Percentiles rank a stretch among this genome's conserved stretches.
Evolutionary conservation across 2,113 vertebrate species (phyloP).

Genomic region (Hystrix cristata): DNA sequence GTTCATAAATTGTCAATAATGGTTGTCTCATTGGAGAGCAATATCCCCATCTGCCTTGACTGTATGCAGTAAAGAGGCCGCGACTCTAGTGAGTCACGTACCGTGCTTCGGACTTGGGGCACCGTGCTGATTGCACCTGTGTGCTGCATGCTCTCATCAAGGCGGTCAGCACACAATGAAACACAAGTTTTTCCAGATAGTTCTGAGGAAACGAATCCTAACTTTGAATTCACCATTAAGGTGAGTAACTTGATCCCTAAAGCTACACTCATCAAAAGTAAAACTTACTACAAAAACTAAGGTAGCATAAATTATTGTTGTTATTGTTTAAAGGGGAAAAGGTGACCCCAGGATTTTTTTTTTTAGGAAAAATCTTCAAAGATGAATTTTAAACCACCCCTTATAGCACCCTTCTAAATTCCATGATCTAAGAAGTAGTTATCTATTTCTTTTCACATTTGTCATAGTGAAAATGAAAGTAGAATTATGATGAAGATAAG

Average conservation of each 20-base stretch:
- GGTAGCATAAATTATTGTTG: not conserved
- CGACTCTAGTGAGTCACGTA: accelerated
- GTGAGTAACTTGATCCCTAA: not conserved
- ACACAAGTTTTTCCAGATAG: not conserved
- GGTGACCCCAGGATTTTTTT: not conserved
- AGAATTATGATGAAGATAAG: slow-evolving; percentile 45
- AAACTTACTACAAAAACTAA: not conserved
- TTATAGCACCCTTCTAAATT: not conserved
- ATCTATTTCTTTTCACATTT: not conserved
- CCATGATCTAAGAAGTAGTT: not conserved
- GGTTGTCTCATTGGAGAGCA: not conserved
- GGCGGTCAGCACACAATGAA: not conserved
- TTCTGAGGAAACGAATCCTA: slow-evolving; percentile 24
- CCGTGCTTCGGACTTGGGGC: not conserved
- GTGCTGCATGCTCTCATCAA: not conserved
- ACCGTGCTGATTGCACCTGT: accelerated
- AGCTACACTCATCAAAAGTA: not conserved
- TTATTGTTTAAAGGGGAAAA: not conserved
- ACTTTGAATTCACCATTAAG: not conserved
- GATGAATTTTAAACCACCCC: not conserved
- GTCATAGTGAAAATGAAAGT: not conserved
- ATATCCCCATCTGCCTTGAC: not conserved
- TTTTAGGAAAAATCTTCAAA: not conserved
- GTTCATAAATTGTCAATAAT: not conserved
- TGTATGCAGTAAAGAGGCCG: not conserved